phyloP scores from a whole-genome alignment of 2,113 vertebrate genomes.

The Rhea pennata region DNA sequence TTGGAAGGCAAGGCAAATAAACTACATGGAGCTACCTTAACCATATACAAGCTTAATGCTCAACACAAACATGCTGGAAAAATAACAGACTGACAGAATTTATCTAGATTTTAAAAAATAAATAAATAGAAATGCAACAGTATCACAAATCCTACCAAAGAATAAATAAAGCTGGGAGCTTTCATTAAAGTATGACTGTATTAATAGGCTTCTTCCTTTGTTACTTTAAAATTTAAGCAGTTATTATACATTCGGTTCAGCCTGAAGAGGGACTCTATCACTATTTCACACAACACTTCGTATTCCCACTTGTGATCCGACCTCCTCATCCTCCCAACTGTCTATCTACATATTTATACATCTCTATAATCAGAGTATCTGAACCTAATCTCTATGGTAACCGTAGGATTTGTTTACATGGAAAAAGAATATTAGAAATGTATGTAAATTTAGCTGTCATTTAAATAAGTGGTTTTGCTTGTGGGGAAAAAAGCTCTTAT shows the following conservation, averaged over 20 bases:
- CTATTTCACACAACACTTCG: neutral
- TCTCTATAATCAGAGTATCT: slow-evolving; percentile 24
- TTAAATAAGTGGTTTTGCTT: slow-evolving; percentile 21
- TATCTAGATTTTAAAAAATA: neutral
- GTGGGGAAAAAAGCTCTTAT: neutral
- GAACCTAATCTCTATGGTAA: slow-evolving; percentile 52
- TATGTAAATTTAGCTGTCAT: slow-evolving; percentile 48
- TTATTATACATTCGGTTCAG: neutral
- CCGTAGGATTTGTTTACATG: slow-evolving; percentile 46
- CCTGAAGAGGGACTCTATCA: neutral
- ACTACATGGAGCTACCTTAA: neutral
- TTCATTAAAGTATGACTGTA: neutral
- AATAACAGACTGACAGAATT: neutral
- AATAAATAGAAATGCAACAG: neutral
- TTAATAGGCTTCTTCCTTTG: neutral
- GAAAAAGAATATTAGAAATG: slow-evolving; percentile 26
- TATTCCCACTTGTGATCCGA: neutral
- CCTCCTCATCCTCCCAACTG: neutral
- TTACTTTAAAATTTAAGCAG: neutral
- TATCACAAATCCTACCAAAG: neutral
- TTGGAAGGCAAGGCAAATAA: neutral
- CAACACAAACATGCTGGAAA: neutral
- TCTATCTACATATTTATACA: slow-evolving; percentile 4
- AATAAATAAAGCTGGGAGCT: neutral
- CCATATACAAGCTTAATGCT: neutral